Conservation (phyloP, 2,888 invertebrate genomes). For the Nemapogon koenigi region DNA sequence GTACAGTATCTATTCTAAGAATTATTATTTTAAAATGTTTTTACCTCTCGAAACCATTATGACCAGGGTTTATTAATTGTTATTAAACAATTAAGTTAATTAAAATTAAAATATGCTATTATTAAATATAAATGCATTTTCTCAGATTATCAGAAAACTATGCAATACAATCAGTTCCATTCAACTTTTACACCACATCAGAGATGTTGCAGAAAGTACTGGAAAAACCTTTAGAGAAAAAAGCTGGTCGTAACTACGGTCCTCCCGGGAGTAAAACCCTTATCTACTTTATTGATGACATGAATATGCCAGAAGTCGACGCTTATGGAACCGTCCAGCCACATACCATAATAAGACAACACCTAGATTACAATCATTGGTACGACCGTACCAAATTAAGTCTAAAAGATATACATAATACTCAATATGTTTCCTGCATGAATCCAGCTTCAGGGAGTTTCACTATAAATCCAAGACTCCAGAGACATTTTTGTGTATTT, state of each 20-base stretch:
- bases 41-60: no score
- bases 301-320: constrained; percentile 96
- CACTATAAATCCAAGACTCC: constrained; percentile 92
- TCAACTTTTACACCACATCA: constrained; percentile 95
- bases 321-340: constrained; percentile 95
- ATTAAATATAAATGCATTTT: no score
- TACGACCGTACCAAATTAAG: constrained; percentile 82
- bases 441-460: constrained; percentile 98
- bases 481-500: constrained; percentile 89
- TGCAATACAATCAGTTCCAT: constrained; percentile 89
- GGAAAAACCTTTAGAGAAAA: constrained; percentile 95
- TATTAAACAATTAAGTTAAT: constrained; percentile 1
- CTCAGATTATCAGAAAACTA: constrained; percentile 80
- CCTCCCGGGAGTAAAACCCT: constrained; percentile 94
- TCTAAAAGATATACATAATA: constrained; percentile 94
- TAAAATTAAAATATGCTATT: constrained; percentile 51
- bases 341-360: constrained; percentile 93
- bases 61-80: no score
- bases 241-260: constrained; percentile 93
- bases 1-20: no score
- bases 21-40: no score
- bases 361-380: constrained; percentile 96
- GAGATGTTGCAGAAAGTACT: constrained; percentile 92
- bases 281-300: constrained; percentile 95
- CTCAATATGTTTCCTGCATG: constrained; percentile 97